A percentile compares a stretch with the other conserved stretches of the same genome.
Evolutionary conservation across 2,888 invertebrate genomes (phyloP).

Genomic region (Caenorhabditis becei): DNA sequence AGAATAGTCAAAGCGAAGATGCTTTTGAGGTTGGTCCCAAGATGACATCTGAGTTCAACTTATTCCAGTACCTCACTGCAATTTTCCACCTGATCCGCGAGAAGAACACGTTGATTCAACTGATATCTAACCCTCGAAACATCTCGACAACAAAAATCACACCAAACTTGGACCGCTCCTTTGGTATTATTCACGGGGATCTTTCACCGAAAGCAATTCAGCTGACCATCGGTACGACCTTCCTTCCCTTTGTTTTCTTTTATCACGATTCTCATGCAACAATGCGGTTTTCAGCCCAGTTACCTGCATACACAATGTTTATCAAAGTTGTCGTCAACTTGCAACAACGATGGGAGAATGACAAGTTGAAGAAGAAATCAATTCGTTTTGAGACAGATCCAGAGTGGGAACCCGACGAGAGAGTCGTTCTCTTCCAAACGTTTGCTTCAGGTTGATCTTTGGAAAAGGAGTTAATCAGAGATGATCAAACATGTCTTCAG

Average conservation of each 20-base stretch:
- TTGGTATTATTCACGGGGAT: constrained; percentile 42
- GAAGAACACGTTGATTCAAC: constrained; percentile 47
- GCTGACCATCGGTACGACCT: constrained; percentile 57
- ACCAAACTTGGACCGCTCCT: constrained; percentile 45
- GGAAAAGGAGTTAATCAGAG: neutral
- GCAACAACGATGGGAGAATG: constrained; percentile 72
- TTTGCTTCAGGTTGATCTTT: constrained; percentile 63
- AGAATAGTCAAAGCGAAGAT: constrained; percentile 46
- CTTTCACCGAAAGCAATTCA: constrained; percentile 51
- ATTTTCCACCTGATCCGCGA: constrained; percentile 51
- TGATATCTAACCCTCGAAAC: constrained; percentile 43
- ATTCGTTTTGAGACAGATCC: constrained; percentile 79
- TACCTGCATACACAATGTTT: constrained; percentile 75
- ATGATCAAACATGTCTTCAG: constrained; percentile 55
- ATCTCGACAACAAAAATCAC: constrained; percentile 22
- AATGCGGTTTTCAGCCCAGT: constrained; percentile 66
- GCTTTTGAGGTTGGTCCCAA: constrained; percentile 67
- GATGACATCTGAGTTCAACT: too few species aligned
- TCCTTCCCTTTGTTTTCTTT: constrained; percentile 15
- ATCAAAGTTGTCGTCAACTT: constrained; percentile 71
- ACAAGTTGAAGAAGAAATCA: constrained; percentile 69
- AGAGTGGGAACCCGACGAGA: constrained; percentile 80
- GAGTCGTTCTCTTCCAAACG: constrained; percentile 78
- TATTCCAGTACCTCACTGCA: constrained; percentile 50
- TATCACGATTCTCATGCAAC: constrained; percentile 18